A percentile compares a stretch with the other conserved stretches of the same genome.
Conservation (phyloP, 1,140 invertebrate species). For the Bilobella aurantiaca region DNA sequence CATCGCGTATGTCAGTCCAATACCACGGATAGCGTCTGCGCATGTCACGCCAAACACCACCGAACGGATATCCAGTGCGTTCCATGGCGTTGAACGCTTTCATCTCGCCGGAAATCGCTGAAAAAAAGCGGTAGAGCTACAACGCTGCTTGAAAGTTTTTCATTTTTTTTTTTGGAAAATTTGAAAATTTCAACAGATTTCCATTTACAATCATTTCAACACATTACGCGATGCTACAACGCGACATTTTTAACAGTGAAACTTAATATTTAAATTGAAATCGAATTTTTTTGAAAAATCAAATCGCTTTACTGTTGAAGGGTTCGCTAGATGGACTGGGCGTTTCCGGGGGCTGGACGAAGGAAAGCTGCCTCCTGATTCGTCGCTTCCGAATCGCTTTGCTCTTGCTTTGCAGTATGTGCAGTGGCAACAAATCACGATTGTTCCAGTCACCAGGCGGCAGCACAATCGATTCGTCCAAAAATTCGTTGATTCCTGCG, state of each 20-base stretch:
- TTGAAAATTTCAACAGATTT: background rate
- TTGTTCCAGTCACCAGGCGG: slow-evolving; percentile 67
- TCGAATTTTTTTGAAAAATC: too few species aligned
- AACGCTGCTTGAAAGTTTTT: too few species aligned
- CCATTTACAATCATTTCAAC: too few species aligned
- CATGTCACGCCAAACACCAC: slow-evolving; percentile 78
- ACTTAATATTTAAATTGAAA: too few species aligned
- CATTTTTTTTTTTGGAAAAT: background rate
- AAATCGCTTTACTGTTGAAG: background rate
- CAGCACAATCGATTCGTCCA: slow-evolving; percentile 85
- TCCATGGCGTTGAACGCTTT: slow-evolving; percentile 54
- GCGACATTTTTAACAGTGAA: too few species aligned
- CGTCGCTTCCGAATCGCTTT: slow-evolving; percentile 24
- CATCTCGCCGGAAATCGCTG: too few species aligned
- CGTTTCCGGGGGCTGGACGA: slow-evolving; percentile 3
- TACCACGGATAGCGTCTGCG: slow-evolving; percentile 73
- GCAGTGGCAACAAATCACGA: slow-evolving; percentile 46
- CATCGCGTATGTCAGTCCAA: too few species aligned
- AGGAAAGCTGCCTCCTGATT: slow-evolving; percentile 27
- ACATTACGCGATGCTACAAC: too few species aligned
- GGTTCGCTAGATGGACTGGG: background rate
- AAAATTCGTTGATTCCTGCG: slow-evolving; percentile 89
- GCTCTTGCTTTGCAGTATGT: slow-evolving; percentile 43
- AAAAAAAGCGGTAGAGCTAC: too few species aligned
- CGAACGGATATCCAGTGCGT: slow-evolving; percentile 65